These are phyloP conservation scores for Oncopeltus fasciatus DNA, from an alignment of 1,140 invertebrate genomes.

Conservation along the genomic window DNA sequence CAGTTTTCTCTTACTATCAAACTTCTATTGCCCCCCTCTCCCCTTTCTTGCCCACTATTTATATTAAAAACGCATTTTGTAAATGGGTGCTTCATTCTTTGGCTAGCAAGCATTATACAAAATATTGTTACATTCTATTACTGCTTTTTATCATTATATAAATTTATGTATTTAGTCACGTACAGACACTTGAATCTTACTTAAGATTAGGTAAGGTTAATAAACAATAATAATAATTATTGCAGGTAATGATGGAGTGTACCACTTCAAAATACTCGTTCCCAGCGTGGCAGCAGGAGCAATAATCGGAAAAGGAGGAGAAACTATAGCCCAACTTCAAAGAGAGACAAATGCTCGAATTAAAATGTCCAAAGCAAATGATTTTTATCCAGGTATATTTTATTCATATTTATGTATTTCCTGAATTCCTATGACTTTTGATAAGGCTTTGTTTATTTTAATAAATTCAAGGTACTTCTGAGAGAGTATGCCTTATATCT, in stretches of 20 bases:
- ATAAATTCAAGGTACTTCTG: constrained; percentile 69
- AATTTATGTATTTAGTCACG: too few species aligned
- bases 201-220: too few species aligned
- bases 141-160: too few species aligned
- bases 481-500: constrained; percentile 92
- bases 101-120: too few species aligned
- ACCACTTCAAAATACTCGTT: constrained; percentile 90
- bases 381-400: constrained; percentile 83
- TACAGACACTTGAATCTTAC: too few species aligned
- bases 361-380: constrained; percentile 96
- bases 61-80: too few species aligned
- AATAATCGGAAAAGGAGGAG: constrained; percentile 94
- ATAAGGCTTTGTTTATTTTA: background rate
- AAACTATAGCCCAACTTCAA: constrained; percentile 91
- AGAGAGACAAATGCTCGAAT: constrained; percentile 88
- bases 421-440: background rate
- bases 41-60: too few species aligned
- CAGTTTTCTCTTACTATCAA: too few species aligned
- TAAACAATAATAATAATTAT: too few species aligned
- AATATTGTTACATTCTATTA: too few species aligned
- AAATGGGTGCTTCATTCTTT: too few species aligned
- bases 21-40: too few species aligned
- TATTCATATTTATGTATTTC: background rate
- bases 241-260: constrained; percentile 49
- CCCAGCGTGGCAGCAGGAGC: constrained; percentile 90